Base-by-base conservation (phyloP, 2,888 invertebrate species). In the Rhingia campestris region DNA sequence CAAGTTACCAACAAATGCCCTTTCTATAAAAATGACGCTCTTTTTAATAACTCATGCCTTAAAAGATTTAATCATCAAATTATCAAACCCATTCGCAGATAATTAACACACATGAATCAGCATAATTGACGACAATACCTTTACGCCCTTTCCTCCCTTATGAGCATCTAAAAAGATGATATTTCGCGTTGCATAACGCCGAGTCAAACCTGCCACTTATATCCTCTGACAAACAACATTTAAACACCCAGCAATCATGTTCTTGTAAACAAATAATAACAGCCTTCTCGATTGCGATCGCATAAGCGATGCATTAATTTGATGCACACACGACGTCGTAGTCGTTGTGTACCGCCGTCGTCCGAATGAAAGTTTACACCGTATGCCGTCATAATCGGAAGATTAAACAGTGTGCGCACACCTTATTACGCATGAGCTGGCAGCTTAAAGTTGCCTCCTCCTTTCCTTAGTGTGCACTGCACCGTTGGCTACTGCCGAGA, bases 391-490 rank as follows among this genome's bases (percentile, higher is more conserved):
- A 70, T 80, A 75, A 84, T 61, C 69, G 75, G 39, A 80, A 75
- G 75, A 80, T 84, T 82, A 80, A 79, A 84, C 66, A 80, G 43
- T 84, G 69, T 79, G 80, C 69, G 80, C 69, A 53, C 80, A 80
- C 84, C 73, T 82, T 80, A 70, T 80, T 75, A 84, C 84, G 75
- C 84, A 84, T 84, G 49, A 79, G 63, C 76, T 79, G 63, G 30
- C 72, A 53, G 56, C 79, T 75, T 70, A 64, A 74, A 53, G 53
- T 64, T 59, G 35, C 12, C 33, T 49, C 37, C 30, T 35, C n/a
- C 35, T 41, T 37, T 22, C 22, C 22, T 22, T 22, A 22, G 22
- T 22, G 22, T 22, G 43, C 47, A 49, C 61, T 14, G 54, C 32
- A 37, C 53, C 22, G 45, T 6, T 47, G 35, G 10, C 64, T 59